phyloP scores from a whole-genome alignment of 2,888 invertebrate species.

The Ennomos fuscantarius region DNA sequence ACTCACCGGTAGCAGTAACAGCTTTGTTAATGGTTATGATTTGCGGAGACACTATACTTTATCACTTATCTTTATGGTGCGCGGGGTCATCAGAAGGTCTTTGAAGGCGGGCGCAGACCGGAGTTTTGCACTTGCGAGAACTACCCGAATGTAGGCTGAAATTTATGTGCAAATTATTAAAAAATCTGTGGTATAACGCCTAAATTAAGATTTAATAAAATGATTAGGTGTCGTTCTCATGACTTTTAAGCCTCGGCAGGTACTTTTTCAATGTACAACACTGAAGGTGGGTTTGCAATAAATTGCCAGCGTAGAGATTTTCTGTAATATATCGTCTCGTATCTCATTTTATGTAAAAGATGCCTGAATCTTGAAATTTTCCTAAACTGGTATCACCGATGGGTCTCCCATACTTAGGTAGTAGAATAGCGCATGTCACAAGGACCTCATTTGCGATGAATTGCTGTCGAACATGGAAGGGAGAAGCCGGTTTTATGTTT shows the following conservation, averaged over 20 bases:
- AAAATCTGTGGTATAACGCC: too few relatives aligned
- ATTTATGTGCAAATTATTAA: too few relatives aligned
- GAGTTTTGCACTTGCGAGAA: neutral
- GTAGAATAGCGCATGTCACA: constrained; percentile 63
- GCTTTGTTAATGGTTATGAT: constrained; percentile 25
- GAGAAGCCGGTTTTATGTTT: constrained; percentile 62
- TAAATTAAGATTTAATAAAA: neutral
- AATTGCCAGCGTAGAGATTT: too few relatives aligned
- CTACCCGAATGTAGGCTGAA: too few relatives aligned
- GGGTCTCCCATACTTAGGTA: constrained; percentile 55
- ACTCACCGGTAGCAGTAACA: constrained; percentile 20
- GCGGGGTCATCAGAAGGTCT: constrained; percentile 1
- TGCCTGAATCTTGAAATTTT: too few relatives aligned
- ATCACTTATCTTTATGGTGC: constrained; percentile 15
- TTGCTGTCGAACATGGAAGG: constrained; percentile 46
- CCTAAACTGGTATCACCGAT: constrained; percentile 52
- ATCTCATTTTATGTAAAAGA: too few relatives aligned
- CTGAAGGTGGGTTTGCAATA: too few relatives aligned
- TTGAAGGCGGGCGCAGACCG: neutral
- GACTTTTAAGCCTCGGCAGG: too few relatives aligned
- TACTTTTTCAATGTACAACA: too few relatives aligned
- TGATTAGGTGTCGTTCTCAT: too few relatives aligned
- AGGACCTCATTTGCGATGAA: constrained; percentile 74
- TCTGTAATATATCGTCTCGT: too few relatives aligned
- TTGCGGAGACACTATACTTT: constrained; percentile 19